These are phyloP conservation scores for Mantis religiosa DNA, from an alignment of 2,888 invertebrate species.

Conservation along the genomic window DNA sequence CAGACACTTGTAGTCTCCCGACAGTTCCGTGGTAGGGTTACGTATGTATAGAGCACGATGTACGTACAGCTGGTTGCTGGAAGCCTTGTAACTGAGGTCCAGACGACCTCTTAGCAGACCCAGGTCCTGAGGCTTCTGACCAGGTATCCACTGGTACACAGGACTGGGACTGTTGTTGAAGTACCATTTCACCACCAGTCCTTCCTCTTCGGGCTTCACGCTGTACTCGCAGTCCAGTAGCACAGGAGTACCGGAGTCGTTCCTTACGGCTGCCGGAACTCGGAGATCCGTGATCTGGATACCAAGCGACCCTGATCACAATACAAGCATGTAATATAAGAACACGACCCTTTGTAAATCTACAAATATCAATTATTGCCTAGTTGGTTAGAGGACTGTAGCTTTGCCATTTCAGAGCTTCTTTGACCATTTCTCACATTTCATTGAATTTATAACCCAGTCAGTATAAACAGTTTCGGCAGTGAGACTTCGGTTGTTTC, in stretches of 20 bases:
- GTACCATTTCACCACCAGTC: constrained; percentile 74
- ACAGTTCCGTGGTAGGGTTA: constrained; percentile 63
- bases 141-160: constrained; percentile 79
- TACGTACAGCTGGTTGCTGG: constrained; percentile 62
- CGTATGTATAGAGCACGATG: constrained; percentile 66
- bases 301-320: constrained; percentile 47
- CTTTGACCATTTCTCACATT: too few relatives aligned
- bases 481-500: too few relatives aligned
- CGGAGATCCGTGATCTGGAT: constrained; percentile 57
- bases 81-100: constrained; percentile 61
- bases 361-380: too few relatives aligned
- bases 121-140: constrained; percentile 62
- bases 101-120: constrained; percentile 54
- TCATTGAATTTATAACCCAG: too few relatives aligned
- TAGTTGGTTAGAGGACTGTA: too few relatives aligned
- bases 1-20: constrained; percentile 69
- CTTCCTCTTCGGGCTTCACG: constrained; percentile 54
- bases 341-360: too few relatives aligned
- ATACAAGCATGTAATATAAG: too few relatives aligned
- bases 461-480: too few relatives aligned
- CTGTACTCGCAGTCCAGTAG: constrained; percentile 70
- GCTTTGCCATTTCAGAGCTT: too few relatives aligned
- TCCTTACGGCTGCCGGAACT: constrained; percentile 57
- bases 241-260: constrained; percentile 54
- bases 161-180: constrained; percentile 59